Percentiles rank a stretch among this genome's conserved stretches.
Conservation (phyloP, 1,140 invertebrate species). For the Conus betulinus region DNA sequence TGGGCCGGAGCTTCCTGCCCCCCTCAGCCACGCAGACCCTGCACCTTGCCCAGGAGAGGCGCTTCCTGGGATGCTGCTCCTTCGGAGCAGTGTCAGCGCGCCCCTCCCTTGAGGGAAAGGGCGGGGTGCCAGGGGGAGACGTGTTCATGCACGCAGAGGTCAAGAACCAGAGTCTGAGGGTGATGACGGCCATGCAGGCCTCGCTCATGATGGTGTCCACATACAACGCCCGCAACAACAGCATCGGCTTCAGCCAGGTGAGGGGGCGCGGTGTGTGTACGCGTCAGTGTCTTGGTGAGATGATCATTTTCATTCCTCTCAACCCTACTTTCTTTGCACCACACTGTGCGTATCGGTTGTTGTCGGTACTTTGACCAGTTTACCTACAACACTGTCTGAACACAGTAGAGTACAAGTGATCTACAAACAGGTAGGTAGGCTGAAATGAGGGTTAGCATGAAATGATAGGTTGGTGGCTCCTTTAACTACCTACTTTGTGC, state of each 20-base stretch:
- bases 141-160: constrained; percentile 69
- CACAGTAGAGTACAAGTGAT: too few species aligned
- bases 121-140: constrained; percentile 70
- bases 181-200: constrained; percentile 67
- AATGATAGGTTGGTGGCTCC: too few species aligned
- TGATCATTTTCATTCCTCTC: too few species aligned
- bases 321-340: too few species aligned
- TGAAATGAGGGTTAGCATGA: too few species aligned
- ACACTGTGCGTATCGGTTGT: too few species aligned
- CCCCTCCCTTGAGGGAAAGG: constrained; percentile 59
- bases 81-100: constrained; percentile 63
- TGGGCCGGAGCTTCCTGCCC: constrained; percentile 57
- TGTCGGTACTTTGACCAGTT: too few species aligned
- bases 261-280: neutral
- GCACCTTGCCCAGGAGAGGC: constrained; percentile 45
- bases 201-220: constrained; percentile 67
- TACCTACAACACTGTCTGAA: too few species aligned
- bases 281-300: neutral
- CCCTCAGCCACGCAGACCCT: constrained; percentile 33
- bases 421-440: too few species aligned
- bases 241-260: constrained; percentile 61
- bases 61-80: constrained; percentile 59
- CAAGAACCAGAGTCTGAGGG: constrained; percentile 62
- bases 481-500: too few species aligned
- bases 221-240: constrained; percentile 67